A percentile compares a stretch with the other conserved stretches of the same genome.
phyloP scores from a whole-genome alignment of 2,888 invertebrate genomes.

The Parthenolecanium corni region DNA sequence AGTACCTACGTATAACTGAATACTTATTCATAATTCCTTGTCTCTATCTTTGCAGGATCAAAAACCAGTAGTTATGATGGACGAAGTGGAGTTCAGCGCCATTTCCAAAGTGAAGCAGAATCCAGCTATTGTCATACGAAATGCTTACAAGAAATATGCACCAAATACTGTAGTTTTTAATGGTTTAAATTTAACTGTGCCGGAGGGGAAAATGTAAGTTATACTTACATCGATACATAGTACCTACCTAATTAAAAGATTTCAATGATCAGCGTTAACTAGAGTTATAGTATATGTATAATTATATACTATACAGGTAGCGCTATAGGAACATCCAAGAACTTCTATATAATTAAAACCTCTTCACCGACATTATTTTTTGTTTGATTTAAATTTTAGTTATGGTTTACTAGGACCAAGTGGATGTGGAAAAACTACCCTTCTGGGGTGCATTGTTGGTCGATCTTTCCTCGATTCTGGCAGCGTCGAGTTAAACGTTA shows the following conservation, averaged over 20 bases:
- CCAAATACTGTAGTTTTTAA: slow-evolving; percentile 50
- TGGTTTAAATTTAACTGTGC: slow-evolving; percentile 80
- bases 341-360: no score
- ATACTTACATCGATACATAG: not conserved
- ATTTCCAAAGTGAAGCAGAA: not conserved
- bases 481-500: slow-evolving; percentile 40
- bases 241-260: no score
- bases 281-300: no score
- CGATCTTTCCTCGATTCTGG: slow-evolving; percentile 41
- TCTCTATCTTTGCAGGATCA: not conserved
- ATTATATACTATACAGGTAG: no score
- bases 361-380: no score
- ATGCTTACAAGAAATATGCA: slow-evolving; percentile 35
- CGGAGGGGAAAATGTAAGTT: slow-evolving; percentile 76
- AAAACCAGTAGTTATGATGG: not conserved
- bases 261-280: no score
- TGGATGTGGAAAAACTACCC: slow-evolving; percentile 46
- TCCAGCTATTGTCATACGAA: slow-evolving; percentile 32
- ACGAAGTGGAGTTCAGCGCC: not conserved
- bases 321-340: no score
- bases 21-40: no score
- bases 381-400: slow-evolving; percentile 38
- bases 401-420: slow-evolving; percentile 46
- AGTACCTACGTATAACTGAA: no score
- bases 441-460: slow-evolving; percentile 43